Evolutionary conservation across 2,888 invertebrate species (phyloP).

Genomic region (Eulithis prunata): DNA sequence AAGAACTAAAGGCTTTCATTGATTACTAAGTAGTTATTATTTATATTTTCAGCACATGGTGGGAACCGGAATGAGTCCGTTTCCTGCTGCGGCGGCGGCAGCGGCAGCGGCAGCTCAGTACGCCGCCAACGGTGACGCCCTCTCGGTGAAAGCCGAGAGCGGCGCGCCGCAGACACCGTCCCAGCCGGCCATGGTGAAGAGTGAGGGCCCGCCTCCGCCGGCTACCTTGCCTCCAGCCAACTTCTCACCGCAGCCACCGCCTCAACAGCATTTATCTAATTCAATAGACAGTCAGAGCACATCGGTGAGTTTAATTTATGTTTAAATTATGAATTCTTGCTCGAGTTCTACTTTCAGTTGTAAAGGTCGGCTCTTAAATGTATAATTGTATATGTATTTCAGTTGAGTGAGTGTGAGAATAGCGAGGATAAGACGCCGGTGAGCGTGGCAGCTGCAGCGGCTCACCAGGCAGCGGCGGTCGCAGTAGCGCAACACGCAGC

Average conservation of each 20-base stretch:
- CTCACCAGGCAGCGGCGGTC: conserved; percentile 70
- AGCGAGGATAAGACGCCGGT: conserved; percentile 82
- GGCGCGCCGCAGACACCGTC: conserved; percentile 70
- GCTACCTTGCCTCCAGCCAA: conserved; percentile 74
- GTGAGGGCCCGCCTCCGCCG: conserved; percentile 79
- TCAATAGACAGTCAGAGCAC: conserved; percentile 85
- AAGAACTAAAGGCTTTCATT: too few relatives aligned
- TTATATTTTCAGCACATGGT: conserved; percentile 93
- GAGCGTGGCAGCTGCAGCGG: conserved; percentile 73
- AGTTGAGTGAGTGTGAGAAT: conserved; percentile 80
- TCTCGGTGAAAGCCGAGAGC: conserved; percentile 79
- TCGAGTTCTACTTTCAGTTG: background rate
- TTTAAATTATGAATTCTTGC: background rate
- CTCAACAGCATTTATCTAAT: conserved; percentile 75
- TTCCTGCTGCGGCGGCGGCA: conserved; percentile 86
- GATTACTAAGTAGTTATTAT: background rate
- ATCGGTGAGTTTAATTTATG: conserved; percentile 61
- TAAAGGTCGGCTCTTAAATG: background rate
- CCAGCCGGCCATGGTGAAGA: conserved; percentile 80
- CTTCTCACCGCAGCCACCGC: conserved; percentile 77
- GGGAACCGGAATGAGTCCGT: conserved; percentile 93
- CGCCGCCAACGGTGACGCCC: conserved; percentile 82
- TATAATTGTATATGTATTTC: conserved; percentile 30
- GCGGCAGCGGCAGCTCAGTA: conserved; percentile 86
- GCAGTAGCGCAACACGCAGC: conserved; percentile 64